A percentile compares a stretch with the other conserved stretches of the same genome.
Evolutionary conservation across 2,888 invertebrate genomes (phyloP).

Genomic region (Stomorhina lunata): DNA sequence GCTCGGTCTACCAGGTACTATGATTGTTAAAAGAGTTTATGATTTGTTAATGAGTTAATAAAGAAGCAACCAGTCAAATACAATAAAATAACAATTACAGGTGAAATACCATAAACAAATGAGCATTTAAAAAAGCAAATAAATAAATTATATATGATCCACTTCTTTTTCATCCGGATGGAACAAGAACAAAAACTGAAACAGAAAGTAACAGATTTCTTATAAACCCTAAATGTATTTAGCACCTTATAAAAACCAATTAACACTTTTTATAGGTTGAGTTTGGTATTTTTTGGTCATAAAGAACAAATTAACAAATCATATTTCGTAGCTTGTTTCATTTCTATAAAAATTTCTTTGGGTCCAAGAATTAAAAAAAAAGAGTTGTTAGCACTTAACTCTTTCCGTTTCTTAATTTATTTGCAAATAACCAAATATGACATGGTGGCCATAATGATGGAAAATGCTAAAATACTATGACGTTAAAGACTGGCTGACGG

Average conservation of each 20-base stretch:
- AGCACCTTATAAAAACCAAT: slow-evolving; percentile 75
- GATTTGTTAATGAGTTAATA: slow-evolving; percentile 7
- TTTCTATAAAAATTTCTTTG: not conserved
- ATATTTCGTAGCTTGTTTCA: slow-evolving; percentile 20
- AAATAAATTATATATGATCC: slow-evolving; percentile 27
- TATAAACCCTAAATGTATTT: slow-evolving; percentile 68
- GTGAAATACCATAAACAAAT: slow-evolving; percentile 20
- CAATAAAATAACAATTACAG: slow-evolving; percentile 29
- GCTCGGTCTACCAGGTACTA: too few species aligned
- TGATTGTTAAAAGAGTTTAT: slow-evolving; percentile 10
- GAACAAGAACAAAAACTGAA: not conserved
- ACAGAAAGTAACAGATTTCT: slow-evolving; percentile 28
- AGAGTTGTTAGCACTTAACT: not conserved
- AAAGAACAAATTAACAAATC: slow-evolving; percentile 58
- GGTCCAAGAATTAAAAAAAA: not conserved
- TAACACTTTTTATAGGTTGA: slow-evolving; percentile 71
- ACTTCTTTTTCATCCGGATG: not conserved
- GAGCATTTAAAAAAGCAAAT: not conserved
- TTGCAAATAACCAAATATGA: slow-evolving; percentile 26
- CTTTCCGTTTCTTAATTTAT: not conserved
- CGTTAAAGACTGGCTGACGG: not conserved
- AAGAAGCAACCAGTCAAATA: slow-evolving; percentile 16
- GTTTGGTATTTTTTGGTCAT: slow-evolving; percentile 34
- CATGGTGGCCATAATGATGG: not conserved
- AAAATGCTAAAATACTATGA: not conserved